Base-by-base conservation (phyloP, 2,113 vertebrate species). In the Marmota monax region DNA sequence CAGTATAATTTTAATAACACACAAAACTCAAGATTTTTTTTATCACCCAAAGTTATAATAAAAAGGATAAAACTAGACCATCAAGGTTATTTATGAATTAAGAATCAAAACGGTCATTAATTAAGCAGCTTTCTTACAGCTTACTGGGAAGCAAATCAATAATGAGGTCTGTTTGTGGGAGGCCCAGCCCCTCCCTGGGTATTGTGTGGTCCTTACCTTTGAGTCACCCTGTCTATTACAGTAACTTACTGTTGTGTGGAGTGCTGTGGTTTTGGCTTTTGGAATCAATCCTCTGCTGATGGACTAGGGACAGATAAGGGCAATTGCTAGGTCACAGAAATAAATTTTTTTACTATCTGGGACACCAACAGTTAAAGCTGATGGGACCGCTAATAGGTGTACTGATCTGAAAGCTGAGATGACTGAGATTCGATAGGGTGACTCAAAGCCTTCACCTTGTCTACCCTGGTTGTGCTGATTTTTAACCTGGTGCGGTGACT, bases 1-100 rank as follows among this genome's bases (percentile, higher is more conserved):
- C 7, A 93, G 11, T 65, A 27, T 42, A 95, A 78, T 90, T 93
- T 76, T 84, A 73, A 69, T 53, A 90, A 65, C 53, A 80, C 1
- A 90, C 4, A 86, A 56, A 83, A 37, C 32, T 88, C 53, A 79
- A 32, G 3, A 22, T 73, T 88, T 94, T 93, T 92, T 73, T 92
- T 80, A 83, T 14, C 23, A 74, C n/a, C 13, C 37, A 37, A 83
- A 63, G 4, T 82, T 91, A 34, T 27, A 83, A 51, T 51, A 51
- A 51, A 12, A 51, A 69, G 8, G 67, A 39, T 42, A 92, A 85
- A 92, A 82, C 25, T 73, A 48, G n/a, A 42, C 72, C 77, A 63
- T 32, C 67, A 96, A 83, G 12, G 27, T 79, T 58, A 67, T 72
- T 56, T 93, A 37, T 63, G 32, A 89, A 84, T 42, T n/a, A 77